phyloP scores from a whole-genome alignment of 2,797 vertebrate genomes.

The Chaetodon trifasciatus region DNA sequence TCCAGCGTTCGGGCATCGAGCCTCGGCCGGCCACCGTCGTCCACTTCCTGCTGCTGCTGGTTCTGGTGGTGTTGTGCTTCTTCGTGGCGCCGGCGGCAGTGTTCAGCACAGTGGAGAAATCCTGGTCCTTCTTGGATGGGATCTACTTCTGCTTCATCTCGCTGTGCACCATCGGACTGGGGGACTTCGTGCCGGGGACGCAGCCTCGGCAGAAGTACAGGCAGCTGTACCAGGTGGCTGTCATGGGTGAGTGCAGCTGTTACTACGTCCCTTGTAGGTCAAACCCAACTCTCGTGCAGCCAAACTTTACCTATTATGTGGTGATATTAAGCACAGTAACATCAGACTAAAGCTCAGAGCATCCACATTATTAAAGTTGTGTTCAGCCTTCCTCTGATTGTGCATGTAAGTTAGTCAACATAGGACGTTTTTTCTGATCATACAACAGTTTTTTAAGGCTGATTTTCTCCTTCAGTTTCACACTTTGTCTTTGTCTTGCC shows the following conservation, averaged over 20 bases:
- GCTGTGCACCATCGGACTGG: conserved; percentile 93
- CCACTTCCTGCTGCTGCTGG: conserved; percentile 85
- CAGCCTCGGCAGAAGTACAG: conserved; percentile 82
- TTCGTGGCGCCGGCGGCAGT: conserved; percentile 87
- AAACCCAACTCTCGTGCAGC: neutral
- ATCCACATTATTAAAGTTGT: too few species aligned
- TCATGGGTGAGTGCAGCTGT: conserved; percentile 88
- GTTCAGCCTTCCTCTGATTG: too few species aligned
- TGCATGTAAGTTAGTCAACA: too few species aligned
- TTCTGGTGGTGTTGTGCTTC: conserved; percentile 80
- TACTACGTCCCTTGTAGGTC: neutral
- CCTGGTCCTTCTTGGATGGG: conserved; percentile 91
- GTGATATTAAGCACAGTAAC: too few species aligned
- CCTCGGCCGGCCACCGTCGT: conserved; percentile 75
- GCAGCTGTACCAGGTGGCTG: conserved; percentile 88
- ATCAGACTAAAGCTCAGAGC: too few species aligned
- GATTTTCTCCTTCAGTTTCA: neutral
- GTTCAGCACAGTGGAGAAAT: conserved; percentile 85
- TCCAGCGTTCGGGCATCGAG: conserved; percentile 81
- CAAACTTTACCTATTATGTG: too few species aligned
- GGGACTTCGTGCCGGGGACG: conserved; percentile 90
- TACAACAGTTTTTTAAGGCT: too few species aligned
- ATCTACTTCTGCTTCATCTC: conserved; percentile 96
- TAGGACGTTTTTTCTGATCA: too few species aligned
- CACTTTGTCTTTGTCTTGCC: too few species aligned